Conservation (phyloP, 2,797 vertebrate genomes). For the Picus viridis region DNA sequence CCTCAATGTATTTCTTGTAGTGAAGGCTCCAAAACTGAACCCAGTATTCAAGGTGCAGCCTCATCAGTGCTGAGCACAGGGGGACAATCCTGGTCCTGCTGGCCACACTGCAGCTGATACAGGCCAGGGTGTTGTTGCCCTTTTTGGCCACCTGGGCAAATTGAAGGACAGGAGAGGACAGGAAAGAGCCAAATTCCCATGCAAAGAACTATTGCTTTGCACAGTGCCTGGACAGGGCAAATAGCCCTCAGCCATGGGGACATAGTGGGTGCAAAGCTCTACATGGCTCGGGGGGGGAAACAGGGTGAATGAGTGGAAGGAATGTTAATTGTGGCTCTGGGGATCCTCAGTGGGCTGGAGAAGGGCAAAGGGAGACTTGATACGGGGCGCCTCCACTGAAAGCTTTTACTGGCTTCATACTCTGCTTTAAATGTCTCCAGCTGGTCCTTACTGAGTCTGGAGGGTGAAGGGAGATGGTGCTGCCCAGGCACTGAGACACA, state of each 20-base stretch:
- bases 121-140: too few relatives aligned
- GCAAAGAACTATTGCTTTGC: background rate
- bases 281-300: background rate
- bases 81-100: too few relatives aligned
- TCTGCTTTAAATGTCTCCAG: background rate
- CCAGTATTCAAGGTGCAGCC: too few relatives aligned
- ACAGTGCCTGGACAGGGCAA: background rate
- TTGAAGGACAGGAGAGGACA: too few relatives aligned
- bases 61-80: too few relatives aligned
- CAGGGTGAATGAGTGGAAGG: background rate
- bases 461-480: background rate
- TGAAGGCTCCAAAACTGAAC: too few relatives aligned
- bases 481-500: background rate
- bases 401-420: background rate
- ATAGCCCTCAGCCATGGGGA: background rate
- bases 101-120: too few relatives aligned
- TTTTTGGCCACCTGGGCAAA: too few relatives aligned
- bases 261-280: fast-evolving
- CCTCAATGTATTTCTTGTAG: too few relatives aligned
- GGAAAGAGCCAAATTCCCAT: too few relatives aligned
- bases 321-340: background rate
- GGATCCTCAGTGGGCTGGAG: background rate
- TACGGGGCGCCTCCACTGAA: fast-evolving
- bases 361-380: background rate
- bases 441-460: background rate